Percentiles rank a stretch among this genome's conserved stretches.
Evolutionary conservation across 2,113 vertebrate species (phyloP).

Genomic region (Plotosus lineatus): DNA sequence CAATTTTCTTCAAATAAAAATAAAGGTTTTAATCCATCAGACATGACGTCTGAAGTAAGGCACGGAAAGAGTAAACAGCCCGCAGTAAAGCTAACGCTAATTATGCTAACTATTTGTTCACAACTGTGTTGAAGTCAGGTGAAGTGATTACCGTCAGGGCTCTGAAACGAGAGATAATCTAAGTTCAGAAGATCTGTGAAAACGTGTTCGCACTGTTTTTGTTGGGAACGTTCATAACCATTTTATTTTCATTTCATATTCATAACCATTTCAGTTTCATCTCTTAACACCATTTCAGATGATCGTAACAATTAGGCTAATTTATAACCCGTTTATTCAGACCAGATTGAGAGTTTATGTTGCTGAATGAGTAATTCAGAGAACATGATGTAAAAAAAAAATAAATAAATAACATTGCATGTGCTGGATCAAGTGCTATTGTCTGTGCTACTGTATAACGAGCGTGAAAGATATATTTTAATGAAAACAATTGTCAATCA

Average conservation of each 20-base stretch:
- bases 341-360: neutral
- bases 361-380: neutral
- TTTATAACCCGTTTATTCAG: neutral
- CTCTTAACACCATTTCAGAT: too few relatives aligned
- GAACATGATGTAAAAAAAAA: too few relatives aligned
- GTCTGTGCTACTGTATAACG: neutral
- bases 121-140: neutral
- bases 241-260: too few relatives aligned
- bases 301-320: too few relatives aligned
- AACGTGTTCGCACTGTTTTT: too few relatives aligned
- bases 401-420: neutral
- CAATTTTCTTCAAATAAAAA: too few relatives aligned
- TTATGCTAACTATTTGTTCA: neutral
- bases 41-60: constrained; percentile 43
- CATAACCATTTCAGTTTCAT: too few relatives aligned
- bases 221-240: too few relatives aligned
- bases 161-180: neutral
- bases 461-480: neutral
- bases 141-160: too few relatives aligned
- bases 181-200: too few relatives aligned
- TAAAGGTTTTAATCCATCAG: neutral
- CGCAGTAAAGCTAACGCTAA: neutral
- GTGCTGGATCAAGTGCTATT: neutral
- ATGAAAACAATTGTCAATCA: neutral
- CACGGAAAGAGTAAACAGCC: constrained; percentile 35